These are phyloP conservation scores for Miniopterus natalensis DNA, from an alignment of 2,113 vertebrate genomes.

Conservation along the genomic window DNA sequence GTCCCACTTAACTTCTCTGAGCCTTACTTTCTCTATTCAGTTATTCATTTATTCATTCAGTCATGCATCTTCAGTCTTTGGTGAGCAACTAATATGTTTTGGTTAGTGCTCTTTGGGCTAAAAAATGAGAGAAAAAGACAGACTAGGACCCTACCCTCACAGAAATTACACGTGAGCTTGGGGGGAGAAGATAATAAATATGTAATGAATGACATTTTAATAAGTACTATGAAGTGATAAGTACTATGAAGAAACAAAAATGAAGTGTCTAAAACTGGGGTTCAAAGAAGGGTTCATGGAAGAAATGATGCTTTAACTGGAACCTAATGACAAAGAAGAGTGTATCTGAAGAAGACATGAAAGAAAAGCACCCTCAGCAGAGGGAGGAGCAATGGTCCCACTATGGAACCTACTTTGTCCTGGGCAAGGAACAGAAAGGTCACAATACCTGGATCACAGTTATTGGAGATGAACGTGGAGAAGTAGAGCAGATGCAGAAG, in stretches of 20 bases:
- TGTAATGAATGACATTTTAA: not conserved
- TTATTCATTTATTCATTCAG: not conserved
- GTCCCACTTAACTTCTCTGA: not conserved
- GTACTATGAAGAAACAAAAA: not conserved
- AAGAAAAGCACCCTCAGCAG: not conserved
- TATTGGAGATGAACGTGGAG: not conserved
- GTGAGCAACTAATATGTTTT: not conserved
- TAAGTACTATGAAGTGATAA: not conserved
- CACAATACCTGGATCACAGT: not conserved
- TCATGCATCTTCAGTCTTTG: not conserved
- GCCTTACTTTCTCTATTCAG: not conserved
- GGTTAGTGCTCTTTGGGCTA: not conserved
- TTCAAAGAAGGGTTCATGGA: not conserved
- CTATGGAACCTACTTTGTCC: not conserved
- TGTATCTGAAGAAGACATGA: not conserved
- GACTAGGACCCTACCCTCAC: not conserved
- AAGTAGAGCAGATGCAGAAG: not conserved
- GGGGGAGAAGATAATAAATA: not conserved
- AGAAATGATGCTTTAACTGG: not conserved
- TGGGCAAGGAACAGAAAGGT: not conserved
- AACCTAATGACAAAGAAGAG: not conserved
- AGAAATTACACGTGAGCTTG: constrained; percentile 2
- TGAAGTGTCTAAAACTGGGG: not conserved
- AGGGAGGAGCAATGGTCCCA: not conserved
- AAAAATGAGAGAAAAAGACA: constrained; percentile 2